Conservation (phyloP, 2,113 vertebrate species). For the Pagrus major region DNA sequence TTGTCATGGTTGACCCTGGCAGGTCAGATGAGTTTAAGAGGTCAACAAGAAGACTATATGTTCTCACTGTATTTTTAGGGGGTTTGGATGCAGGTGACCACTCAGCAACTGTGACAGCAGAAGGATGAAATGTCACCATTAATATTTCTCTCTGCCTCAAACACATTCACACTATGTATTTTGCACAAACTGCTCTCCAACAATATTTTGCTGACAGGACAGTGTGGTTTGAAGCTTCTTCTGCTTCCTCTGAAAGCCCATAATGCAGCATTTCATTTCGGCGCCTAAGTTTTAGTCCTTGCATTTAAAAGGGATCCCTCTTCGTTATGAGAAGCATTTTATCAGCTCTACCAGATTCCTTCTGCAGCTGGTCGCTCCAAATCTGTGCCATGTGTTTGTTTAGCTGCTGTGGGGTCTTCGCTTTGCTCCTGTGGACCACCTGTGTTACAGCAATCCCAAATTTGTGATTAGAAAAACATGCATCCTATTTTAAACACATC, state of each 20-base stretch:
- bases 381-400: constrained; percentile 35
- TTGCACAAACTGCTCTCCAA: not conserved
- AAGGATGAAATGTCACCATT: not conserved
- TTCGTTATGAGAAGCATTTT: not conserved
- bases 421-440: constrained; percentile 4
- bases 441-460: constrained; percentile 20
- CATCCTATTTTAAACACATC: constrained; percentile 26
- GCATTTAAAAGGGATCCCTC: not conserved
- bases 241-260: not conserved
- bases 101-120: not conserved
- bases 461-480: constrained; percentile 17
- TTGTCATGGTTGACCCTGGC: not conserved
- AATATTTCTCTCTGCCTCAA: not conserved
- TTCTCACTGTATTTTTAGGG: constrained; percentile 7
- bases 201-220: not conserved
- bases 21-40: constrained; percentile 5
- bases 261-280: not conserved
- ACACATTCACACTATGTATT: not conserved
- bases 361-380: constrained; percentile 28
- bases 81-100: not conserved
- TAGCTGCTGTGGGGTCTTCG: constrained; percentile 21
- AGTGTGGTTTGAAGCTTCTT: not conserved
- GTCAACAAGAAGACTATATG: not conserved
- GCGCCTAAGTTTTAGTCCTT: not conserved
- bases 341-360: constrained; percentile 5